Evolutionary conservation across 1,140 invertebrate genomes (phyloP).

Genomic region (Aricia agestis): DNA sequence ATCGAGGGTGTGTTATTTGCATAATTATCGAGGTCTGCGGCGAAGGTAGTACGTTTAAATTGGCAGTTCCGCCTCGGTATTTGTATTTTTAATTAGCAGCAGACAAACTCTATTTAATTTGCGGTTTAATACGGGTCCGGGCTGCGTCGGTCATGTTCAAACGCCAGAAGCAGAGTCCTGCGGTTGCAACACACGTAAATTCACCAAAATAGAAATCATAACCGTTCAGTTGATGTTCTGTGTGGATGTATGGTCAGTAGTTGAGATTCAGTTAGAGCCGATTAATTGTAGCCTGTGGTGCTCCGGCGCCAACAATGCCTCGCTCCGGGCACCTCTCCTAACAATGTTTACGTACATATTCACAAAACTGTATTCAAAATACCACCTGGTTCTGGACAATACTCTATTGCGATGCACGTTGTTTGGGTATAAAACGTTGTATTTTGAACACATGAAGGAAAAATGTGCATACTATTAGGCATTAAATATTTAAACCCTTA

Average conservation of each 20-base stretch:
- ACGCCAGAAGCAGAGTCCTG: constrained; percentile 66
- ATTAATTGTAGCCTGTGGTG: constrained; percentile 51
- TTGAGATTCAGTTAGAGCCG: constrained; percentile 37
- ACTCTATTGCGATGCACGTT: neutral
- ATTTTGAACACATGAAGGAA: neutral
- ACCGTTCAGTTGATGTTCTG: constrained; percentile 2
- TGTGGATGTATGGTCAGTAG: constrained; percentile 32
- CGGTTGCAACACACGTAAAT: constrained; percentile 48
- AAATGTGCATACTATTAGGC: neutral
- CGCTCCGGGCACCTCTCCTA: constrained; percentile 32
- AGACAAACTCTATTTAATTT: constrained; percentile 65
- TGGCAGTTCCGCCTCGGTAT: constrained; percentile 26
- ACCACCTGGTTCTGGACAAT: constrained; percentile 11
- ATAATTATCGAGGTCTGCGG: constrained; percentile 25
- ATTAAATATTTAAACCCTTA: neutral
- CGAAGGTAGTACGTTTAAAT: constrained; percentile 31
- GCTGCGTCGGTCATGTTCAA: constrained; percentile 53
- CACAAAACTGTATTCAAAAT: constrained; percentile 25
- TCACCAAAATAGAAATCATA: constrained; percentile 46
- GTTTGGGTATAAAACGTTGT: neutral
- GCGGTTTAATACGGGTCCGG: constrained; percentile 43
- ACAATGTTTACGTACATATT: constrained; percentile 36
- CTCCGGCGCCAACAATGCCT: constrained; percentile 39
- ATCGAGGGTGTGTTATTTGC: constrained; percentile 24
- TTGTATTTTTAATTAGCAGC: constrained; percentile 59